Conservation (phyloP, 2,888 invertebrate genomes). For the Caenorhabditis uteleia region DNA sequence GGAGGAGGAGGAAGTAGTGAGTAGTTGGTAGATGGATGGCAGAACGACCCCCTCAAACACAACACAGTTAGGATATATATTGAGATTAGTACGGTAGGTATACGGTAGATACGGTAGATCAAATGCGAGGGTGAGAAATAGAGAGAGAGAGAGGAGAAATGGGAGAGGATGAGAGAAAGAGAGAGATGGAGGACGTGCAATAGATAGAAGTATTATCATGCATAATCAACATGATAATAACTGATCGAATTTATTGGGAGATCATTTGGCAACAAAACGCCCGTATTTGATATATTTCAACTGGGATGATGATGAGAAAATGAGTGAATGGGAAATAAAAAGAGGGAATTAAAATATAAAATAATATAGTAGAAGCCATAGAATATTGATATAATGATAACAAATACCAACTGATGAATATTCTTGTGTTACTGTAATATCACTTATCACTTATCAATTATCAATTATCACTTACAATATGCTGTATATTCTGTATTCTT, state of each 20-base stretch:
- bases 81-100: slow-evolving; percentile 6
- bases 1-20: background rate
- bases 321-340: slow-evolving; percentile 4
- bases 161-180: slow-evolving; percentile 1
- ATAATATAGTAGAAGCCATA: slow-evolving; percentile 6
- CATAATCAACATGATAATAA: too few species aligned
- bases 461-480: slow-evolving; percentile 50
- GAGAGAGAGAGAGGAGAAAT: slow-evolving; percentile 4
- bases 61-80: slow-evolving; percentile 9
- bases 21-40: slow-evolving; percentile 9
- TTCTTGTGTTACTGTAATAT: slow-evolving; percentile 39
- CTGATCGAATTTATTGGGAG: too few species aligned
- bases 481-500: slow-evolving; percentile 65
- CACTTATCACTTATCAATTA: background rate
- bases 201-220: too few species aligned
- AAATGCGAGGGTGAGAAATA: slow-evolving; percentile 8
- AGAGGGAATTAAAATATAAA: slow-evolving; percentile 7
- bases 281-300: slow-evolving; percentile 6
- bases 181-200: slow-evolving; percentile 10
- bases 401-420: slow-evolving; percentile 17
- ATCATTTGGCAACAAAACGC: slow-evolving; percentile 3
- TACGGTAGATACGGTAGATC: background rate
- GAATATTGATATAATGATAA: background rate
- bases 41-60: slow-evolving; percentile 35
- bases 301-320: background rate